Evolutionary conservation across 2,888 invertebrate species (phyloP).

Genomic region (Sminthurinus aureus): DNA sequence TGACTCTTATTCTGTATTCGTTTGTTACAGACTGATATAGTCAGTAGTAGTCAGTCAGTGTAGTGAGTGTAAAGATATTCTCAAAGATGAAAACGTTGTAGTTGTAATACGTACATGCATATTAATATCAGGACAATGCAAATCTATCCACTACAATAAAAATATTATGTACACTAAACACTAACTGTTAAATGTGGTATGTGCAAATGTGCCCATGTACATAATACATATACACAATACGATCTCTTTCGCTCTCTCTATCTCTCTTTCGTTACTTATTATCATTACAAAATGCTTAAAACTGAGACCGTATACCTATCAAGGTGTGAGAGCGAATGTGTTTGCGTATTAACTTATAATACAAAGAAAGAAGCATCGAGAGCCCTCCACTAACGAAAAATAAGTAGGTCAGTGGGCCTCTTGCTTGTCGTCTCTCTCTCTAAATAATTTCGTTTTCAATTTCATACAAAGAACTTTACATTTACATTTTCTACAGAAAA

Average conservation of each 20-base stretch:
- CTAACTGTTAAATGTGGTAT: not conserved
- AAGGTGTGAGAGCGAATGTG: not conserved
- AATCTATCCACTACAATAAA: not conserved
- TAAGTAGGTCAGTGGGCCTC: conserved; percentile 1
- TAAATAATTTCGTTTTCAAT: not conserved
- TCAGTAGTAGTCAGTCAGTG: too few species aligned
- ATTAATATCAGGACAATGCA: too few species aligned
- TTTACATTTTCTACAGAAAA: not conserved
- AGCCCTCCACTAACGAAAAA: not conserved
- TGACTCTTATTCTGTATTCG: too few species aligned
- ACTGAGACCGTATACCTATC: not conserved
- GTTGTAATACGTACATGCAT: too few species aligned
- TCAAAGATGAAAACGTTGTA: not conserved
- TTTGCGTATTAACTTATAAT: not conserved
- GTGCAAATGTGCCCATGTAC: not conserved
- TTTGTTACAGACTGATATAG: too few species aligned
- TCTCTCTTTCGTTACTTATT: not conserved
- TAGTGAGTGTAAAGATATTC: not conserved
- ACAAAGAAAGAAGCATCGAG: not conserved
- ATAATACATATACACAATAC: not conserved
- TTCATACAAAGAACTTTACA: conserved; percentile 2
- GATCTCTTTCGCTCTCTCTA: conserved; percentile 5
- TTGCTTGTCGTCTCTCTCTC: not conserved
- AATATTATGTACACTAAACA: not conserved
- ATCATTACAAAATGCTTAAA: not conserved